Percentiles rank a stretch among this genome's conserved stretches.
phyloP scores from a whole-genome alignment of 2,888 invertebrate species.

The Tipula lateralis region DNA sequence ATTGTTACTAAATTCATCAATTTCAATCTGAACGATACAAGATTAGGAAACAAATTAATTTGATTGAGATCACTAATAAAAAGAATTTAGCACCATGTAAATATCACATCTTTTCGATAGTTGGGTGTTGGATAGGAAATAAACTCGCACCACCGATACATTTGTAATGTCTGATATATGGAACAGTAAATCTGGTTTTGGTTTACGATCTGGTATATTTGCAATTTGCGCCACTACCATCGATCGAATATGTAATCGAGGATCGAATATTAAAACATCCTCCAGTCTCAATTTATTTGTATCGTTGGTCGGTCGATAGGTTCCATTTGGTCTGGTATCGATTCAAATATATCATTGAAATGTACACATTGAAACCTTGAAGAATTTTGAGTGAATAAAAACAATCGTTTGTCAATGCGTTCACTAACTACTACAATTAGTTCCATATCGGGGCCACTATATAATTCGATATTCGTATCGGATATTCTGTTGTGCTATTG shows the following conservation, averaged over 20 bases:
- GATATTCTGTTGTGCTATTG: neutral
- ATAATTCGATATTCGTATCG: conserved; percentile 28
- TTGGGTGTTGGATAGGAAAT: conserved; percentile 41
- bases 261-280: conserved; percentile 50
- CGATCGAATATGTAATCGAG: conserved; percentile 50
- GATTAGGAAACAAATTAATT: conserved; percentile 53
- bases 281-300: conserved; percentile 42
- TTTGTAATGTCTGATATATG: conserved; percentile 31
- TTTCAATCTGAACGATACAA: too few relatives aligned
- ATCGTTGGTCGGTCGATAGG: conserved; percentile 33
- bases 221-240: conserved; percentile 30
- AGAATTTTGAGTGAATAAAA: conserved; percentile 50
- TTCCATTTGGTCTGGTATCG: conserved; percentile 40
- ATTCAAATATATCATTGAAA: conserved; percentile 47
- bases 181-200: conserved; percentile 32
- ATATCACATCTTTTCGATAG: conserved; percentile 53
- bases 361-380: conserved; percentile 50
- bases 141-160: conserved; percentile 34
- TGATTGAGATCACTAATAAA: conserved; percentile 53
- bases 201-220: neutral
- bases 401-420: conserved; percentile 54
- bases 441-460: conserved; percentile 48
- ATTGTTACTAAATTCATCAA: too few relatives aligned
- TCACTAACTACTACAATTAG: conserved; percentile 50
- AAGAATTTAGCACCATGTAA: conserved; percentile 57